These are phyloP conservation scores for Pseudolaguvia tuberculata DNA, from an alignment of 2,113 vertebrate species.

Conservation along the genomic window DNA sequence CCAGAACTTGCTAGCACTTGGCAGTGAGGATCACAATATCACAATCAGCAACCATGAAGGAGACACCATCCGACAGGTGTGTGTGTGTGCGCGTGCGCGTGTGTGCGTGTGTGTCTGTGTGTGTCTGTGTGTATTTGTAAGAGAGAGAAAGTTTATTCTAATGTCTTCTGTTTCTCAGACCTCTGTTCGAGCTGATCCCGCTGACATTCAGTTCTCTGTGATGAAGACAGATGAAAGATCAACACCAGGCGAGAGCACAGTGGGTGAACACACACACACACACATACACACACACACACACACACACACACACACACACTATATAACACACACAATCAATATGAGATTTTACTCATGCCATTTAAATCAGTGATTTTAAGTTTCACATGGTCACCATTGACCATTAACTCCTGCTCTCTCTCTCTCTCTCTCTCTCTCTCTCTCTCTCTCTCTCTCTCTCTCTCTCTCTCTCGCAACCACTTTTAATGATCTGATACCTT, in stretches of 20 bases:
- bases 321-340: too few species aligned
- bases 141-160: too few species aligned
- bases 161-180: slow-evolving; percentile 60
- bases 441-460: not conserved
- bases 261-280: slow-evolving; percentile 58
- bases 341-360: too few species aligned
- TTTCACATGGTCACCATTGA: too few species aligned
- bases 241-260: slow-evolving; percentile 78
- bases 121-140: too few species aligned
- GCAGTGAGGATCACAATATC: slow-evolving; percentile 87
- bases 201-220: slow-evolving; percentile 82
- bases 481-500: not conserved
- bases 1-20: slow-evolving; percentile 89
- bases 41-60: slow-evolving; percentile 94
- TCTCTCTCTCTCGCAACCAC: not conserved
- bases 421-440: not conserved
- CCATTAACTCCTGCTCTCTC: too few species aligned
- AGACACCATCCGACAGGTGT: slow-evolving; percentile 93
- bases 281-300: not conserved
- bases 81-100: not conserved
- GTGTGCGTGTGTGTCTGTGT: not conserved
- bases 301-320: too few species aligned
- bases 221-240: slow-evolving; percentile 88
- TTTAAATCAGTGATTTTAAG: too few species aligned
- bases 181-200: slow-evolving; percentile 77